Evolutionary conservation across 2,888 invertebrate species (phyloP).

Genomic region (Pristionchus arcanus): DNA sequence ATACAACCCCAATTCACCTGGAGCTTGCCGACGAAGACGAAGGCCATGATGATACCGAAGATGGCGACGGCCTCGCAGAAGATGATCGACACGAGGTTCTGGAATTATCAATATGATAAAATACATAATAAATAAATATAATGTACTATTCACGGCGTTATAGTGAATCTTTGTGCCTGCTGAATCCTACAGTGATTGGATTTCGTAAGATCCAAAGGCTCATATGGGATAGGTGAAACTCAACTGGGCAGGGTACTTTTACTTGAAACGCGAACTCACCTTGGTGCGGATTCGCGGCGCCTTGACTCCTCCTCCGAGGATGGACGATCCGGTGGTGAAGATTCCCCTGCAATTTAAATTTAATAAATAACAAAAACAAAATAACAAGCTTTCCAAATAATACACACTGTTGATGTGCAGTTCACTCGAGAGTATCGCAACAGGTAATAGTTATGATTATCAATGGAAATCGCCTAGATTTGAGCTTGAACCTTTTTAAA

Average conservation of each 20-base stretch:
- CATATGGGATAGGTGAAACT: too few relatives aligned
- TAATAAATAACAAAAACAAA: not conserved
- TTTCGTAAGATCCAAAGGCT: too few relatives aligned
- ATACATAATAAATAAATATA: not conserved
- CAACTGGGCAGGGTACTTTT: too few relatives aligned
- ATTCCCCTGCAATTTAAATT: conserved; percentile 86
- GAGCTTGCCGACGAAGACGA: conserved; percentile 85
- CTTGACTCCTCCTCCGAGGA: conserved; percentile 97
- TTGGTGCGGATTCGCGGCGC: conserved; percentile 99
- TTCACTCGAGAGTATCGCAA: too few relatives aligned
- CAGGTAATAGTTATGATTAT: too few relatives aligned
- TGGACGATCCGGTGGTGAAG: conserved; percentile 95
- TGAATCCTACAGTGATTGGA: too few relatives aligned
- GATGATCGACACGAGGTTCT: conserved; percentile 97
- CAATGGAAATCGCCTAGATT: too few relatives aligned
- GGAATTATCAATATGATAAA: not conserved
- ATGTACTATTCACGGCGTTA: not conserved
- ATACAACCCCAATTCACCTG: conserved; percentile 59
- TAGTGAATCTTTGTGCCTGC: not conserved
- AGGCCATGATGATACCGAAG: conserved; percentile 98
- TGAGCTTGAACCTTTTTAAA: too few relatives aligned
- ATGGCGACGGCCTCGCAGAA: conserved; percentile 99
- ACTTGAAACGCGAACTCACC: conserved; percentile 4
- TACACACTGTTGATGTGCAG: too few relatives aligned
- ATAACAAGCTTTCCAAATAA: too few relatives aligned